Evolutionary conservation across 2,888 invertebrate species (phyloP).

Genomic region (Ptycholaimellus sp.): DNA sequence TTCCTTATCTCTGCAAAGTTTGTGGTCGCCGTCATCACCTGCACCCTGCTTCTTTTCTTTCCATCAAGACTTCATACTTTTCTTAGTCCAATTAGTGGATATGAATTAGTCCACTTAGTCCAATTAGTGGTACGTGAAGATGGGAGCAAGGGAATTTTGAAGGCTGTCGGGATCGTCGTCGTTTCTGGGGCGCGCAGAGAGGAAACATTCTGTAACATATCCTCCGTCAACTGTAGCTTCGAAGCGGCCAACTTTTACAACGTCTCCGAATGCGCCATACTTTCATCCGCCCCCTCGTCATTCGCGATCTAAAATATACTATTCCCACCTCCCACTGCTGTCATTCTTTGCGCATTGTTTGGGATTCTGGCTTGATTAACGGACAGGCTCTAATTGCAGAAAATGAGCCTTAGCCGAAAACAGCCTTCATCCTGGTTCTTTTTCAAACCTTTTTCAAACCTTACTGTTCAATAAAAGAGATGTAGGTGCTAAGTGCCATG

Average conservation of each 20-base stretch:
- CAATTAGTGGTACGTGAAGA: background rate
- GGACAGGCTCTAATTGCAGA: conserved; percentile 22
- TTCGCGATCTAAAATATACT: conserved; percentile 36
- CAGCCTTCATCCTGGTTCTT: conserved; percentile 41
- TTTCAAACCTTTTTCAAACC: too few species aligned
- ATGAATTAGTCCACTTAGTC: too few species aligned
- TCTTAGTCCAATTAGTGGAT: background rate
- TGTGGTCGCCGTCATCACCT: conserved; percentile 41
- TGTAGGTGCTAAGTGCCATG: too few species aligned
- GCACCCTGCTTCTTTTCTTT: conserved; percentile 35
- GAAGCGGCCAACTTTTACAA: too few species aligned
- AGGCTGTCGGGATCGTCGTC: conserved; percentile 41
- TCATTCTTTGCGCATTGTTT: too few species aligned
- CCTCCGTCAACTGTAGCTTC: conserved; percentile 36
- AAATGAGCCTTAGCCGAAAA: conserved; percentile 37
- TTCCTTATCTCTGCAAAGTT: conserved; percentile 10
- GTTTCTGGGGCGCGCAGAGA: conserved; percentile 41
- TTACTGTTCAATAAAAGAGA: too few species aligned
- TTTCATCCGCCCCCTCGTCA: conserved; percentile 38
- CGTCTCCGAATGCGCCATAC: conserved; percentile 39
- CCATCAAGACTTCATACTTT: background rate
- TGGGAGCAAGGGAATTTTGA: conserved; percentile 9
- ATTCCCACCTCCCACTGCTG: too few species aligned
- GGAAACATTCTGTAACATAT: conserved; percentile 41
- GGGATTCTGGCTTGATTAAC: background rate